phyloP scores from a whole-genome alignment of 2,797 vertebrate genomes.

The Coccyzus lansbergi region DNA sequence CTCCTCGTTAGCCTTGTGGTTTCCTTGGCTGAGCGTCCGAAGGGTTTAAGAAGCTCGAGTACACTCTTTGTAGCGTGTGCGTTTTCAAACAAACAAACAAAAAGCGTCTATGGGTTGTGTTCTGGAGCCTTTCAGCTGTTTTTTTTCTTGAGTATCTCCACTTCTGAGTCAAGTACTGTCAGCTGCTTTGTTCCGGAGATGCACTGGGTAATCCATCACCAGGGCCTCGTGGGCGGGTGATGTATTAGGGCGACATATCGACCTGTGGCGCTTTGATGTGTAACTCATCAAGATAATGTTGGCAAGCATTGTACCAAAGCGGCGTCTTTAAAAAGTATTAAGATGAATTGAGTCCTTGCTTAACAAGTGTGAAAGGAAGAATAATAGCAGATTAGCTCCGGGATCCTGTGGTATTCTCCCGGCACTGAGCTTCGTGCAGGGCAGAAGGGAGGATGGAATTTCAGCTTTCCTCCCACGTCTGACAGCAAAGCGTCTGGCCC shows the following conservation, averaged over 20 bases:
- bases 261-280: slow-evolving; percentile 53
- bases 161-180: slow-evolving; percentile 40
- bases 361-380: slow-evolving; percentile 66
- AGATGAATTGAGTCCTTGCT: slow-evolving; percentile 60
- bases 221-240: not conserved
- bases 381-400: slow-evolving; percentile 26
- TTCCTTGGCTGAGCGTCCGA: slow-evolving; percentile 28
- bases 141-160: slow-evolving; percentile 26
- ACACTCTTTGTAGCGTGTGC: not conserved
- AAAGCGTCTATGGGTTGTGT: not conserved
- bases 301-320: slow-evolving; percentile 60
- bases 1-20: slow-evolving; percentile 44
- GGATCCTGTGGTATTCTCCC: not conserved
- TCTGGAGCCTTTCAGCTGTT: not conserved
- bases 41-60: slow-evolving; percentile 19
- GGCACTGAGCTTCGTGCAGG: not conserved
- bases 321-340: slow-evolving; percentile 51
- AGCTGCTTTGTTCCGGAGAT: slow-evolving; percentile 23
- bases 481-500: not conserved
- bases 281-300: slow-evolving; percentile 71
- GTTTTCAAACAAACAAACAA: slow-evolving; percentile 62
- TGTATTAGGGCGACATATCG: not conserved
- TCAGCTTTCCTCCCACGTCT: slow-evolving; percentile 6
- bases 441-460: not conserved
- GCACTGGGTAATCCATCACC: not conserved